These are phyloP conservation scores for Xestoiulus laeticollis DNA, from an alignment of 2,888 invertebrate species.

Conservation along the genomic window DNA sequence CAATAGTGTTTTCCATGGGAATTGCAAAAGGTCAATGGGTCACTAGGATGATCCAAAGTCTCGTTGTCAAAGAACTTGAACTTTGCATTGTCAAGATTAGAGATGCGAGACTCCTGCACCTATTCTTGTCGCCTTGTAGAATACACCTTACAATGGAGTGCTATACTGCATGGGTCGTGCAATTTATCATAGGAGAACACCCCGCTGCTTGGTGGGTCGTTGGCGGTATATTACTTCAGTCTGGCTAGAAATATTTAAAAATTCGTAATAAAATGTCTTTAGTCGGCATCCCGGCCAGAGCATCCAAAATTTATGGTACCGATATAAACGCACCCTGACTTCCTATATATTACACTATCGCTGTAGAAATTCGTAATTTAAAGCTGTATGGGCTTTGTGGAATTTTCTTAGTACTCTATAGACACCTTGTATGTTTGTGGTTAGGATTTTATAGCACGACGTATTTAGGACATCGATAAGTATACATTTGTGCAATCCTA, in stretches of 20 bases:
- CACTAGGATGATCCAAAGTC: conserved; percentile 31
- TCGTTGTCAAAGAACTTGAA: conserved; percentile 9
- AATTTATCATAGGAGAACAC: neutral
- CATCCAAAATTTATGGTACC: conserved; percentile 17
- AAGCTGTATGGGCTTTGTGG: neutral
- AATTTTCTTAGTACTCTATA: neutral
- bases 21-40: neutral
- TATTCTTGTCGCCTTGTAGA: neutral
- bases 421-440: no score
- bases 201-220: neutral
- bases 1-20: neutral
- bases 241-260: neutral
- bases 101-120: neutral
- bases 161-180: neutral
- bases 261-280: conserved; percentile 5
- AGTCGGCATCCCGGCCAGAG: neutral
- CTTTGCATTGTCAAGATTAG: conserved; percentile 4
- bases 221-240: neutral
- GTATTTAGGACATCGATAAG: no score
- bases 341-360: neutral
- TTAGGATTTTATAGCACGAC: no score
- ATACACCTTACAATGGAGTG: neutral
- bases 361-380: neutral
- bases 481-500: no score
- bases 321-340: neutral